These are phyloP conservation scores for Paradoxurus hermaphroditus DNA, from an alignment of 2,113 vertebrate genomes.

Conservation along the genomic window DNA sequence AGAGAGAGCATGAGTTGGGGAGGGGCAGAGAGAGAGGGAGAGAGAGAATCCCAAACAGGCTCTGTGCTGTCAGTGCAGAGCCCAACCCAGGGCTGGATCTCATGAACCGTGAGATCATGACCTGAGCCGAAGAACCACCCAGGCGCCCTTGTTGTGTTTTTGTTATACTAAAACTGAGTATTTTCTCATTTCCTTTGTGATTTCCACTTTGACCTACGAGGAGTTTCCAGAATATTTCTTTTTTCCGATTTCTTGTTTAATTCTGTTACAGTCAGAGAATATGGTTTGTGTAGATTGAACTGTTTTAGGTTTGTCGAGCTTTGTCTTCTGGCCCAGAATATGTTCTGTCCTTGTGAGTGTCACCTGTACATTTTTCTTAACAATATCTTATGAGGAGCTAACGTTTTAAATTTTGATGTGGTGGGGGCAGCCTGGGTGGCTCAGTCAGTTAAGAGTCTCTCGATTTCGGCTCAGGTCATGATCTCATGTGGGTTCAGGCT, in stretches of 20 bases:
- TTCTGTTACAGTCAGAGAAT: not conserved
- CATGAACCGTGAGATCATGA: too few species aligned
- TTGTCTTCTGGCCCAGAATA: not conserved
- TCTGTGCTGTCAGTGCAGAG: too few species aligned
- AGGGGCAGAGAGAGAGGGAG: too few species aligned
- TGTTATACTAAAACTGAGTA: not conserved
- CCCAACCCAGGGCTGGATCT: too few species aligned
- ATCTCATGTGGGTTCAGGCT: too few species aligned
- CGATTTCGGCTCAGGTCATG: too few species aligned
- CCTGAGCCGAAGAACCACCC: too few species aligned
- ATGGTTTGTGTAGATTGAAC: not conserved
- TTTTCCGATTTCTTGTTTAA: conserved; percentile 3
- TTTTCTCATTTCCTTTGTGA: not conserved
- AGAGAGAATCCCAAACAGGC: too few species aligned
- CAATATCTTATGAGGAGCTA: not conserved
- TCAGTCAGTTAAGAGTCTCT: too few species aligned
- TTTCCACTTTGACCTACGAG: not conserved
- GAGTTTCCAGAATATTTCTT: not conserved
- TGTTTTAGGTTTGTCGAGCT: conserved; percentile 5
- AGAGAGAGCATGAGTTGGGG: too few species aligned
- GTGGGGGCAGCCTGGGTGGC: too few species aligned
- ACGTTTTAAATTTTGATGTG: not conserved
- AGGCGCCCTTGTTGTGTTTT: not conserved
- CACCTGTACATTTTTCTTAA: not conserved
- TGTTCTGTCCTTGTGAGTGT: not conserved